Conservation (phyloP, 1,140 invertebrate genomes). For the Monochamus saltuarius region DNA sequence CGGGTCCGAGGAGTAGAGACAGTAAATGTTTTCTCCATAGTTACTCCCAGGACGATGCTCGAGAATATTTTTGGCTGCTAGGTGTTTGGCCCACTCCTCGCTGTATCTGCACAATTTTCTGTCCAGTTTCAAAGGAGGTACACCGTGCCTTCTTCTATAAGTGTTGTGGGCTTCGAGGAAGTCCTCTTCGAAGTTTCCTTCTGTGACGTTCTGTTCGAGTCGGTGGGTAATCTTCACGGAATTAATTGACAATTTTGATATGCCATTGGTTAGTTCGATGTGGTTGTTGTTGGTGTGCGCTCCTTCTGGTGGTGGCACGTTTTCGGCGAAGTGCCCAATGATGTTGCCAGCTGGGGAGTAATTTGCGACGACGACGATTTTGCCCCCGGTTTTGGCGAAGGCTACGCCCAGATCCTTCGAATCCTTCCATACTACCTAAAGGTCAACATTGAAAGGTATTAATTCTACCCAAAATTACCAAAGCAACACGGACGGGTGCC, state of each 20-base stretch:
- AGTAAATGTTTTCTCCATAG: slow-evolving; percentile 83
- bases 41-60: slow-evolving; percentile 73
- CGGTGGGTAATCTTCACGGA: slow-evolving; percentile 9
- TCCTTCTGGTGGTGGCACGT: slow-evolving; percentile 55
- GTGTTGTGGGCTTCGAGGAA: slow-evolving; percentile 72
- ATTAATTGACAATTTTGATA: slow-evolving; percentile 9
- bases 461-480: no score
- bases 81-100: slow-evolving; percentile 79
- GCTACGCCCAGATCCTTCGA: slow-evolving; percentile 65
- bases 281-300: slow-evolving; percentile 25
- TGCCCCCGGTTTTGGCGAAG: slow-evolving; percentile 56
- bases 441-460: not conserved
- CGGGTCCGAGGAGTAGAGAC: slow-evolving; percentile 71
- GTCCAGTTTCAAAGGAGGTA: slow-evolving; percentile 62
- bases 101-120: slow-evolving; percentile 62
- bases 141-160: slow-evolving; percentile 72
- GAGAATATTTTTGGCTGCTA: slow-evolving; percentile 67
- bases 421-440: slow-evolving; percentile 61
- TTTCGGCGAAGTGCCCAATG: slow-evolving; percentile 59
- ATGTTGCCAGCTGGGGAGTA: slow-evolving; percentile 72
- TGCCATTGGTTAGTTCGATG: slow-evolving; percentile 18
- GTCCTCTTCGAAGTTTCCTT: slow-evolving; percentile 41
- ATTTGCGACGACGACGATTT: slow-evolving; percentile 65
- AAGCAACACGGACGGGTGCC: no score
- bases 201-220: slow-evolving; percentile 26